phyloP scores from a whole-genome alignment of 2,113 vertebrate species.

The Nannobrachium achirus region DNA sequence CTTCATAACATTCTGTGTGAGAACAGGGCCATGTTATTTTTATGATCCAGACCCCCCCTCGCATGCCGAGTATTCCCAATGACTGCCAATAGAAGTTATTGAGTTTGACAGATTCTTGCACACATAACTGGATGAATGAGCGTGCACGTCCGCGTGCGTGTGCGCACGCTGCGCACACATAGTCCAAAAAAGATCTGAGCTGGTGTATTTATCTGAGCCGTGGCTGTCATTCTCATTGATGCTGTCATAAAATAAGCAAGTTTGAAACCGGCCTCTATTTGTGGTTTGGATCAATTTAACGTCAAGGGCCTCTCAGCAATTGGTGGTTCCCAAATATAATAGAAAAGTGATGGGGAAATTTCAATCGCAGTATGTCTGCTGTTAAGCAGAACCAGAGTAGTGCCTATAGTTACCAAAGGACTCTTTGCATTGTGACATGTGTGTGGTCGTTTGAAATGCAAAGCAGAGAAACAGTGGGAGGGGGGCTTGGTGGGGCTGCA shows the following conservation, averaged over 20 bases:
- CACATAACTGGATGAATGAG: slow-evolving; percentile 24
- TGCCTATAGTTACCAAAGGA: slow-evolving; percentile 21
- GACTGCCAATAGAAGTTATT: neutral
- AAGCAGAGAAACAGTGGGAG: slow-evolving; percentile 51
- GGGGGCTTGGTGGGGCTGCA: neutral
- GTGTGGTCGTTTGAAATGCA: slow-evolving; percentile 57
- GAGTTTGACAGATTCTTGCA: slow-evolving; percentile 25
- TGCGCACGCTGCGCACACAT: slow-evolving; percentile 14
- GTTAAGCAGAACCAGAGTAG: slow-evolving; percentile 53
- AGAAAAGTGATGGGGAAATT: slow-evolving; percentile 25
- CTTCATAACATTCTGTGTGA: slow-evolving; percentile 90
- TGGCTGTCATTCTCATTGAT: slow-evolving; percentile 32
- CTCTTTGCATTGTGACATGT: slow-evolving; percentile 40
- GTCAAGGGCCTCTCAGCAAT: slow-evolving; percentile 39
- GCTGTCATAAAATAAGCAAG: slow-evolving; percentile 42
- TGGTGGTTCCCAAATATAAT: slow-evolving; percentile 42
- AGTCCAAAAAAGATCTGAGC: slow-evolving; percentile 9
- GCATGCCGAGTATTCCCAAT: slow-evolving; percentile 5
- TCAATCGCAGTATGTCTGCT: slow-evolving; percentile 39
- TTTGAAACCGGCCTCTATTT: slow-evolving; percentile 39
- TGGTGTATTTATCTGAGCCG: slow-evolving; percentile 21
- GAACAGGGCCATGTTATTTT: slow-evolving; percentile 39
- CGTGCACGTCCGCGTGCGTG: neutral
- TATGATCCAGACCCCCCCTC: neutral
- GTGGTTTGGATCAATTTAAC: slow-evolving; percentile 54